A percentile compares a stretch with the other conserved stretches of the same genome.
phyloP scores from a whole-genome alignment of 2,888 invertebrate genomes.

The Troides aeacus region DNA sequence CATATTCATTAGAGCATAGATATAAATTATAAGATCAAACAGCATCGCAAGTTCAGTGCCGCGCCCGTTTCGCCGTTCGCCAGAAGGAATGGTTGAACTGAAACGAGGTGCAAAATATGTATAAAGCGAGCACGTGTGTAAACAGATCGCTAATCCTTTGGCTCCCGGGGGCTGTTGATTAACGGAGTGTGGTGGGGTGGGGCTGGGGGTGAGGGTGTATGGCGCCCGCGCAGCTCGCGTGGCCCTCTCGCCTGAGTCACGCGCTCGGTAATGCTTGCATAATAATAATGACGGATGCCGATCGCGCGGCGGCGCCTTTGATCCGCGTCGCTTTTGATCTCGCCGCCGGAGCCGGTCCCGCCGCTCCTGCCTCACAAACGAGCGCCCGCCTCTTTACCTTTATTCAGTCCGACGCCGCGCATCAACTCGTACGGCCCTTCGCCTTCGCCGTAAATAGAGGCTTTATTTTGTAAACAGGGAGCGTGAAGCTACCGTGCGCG shows the following conservation, averaged over 20 bases:
- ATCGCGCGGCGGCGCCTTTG: constrained; percentile 80
- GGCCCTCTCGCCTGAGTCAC: constrained; percentile 78
- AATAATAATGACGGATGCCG: constrained; percentile 81
- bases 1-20: constrained; percentile 19
- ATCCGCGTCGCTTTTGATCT: constrained; percentile 77
- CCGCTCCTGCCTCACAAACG: constrained; percentile 76
- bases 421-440: constrained; percentile 69
- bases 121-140: constrained; percentile 42
- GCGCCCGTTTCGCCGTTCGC: constrained; percentile 36
- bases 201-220: constrained; percentile 24
- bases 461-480: constrained; percentile 78
- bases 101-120: constrained; percentile 53
- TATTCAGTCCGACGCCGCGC: constrained; percentile 77
- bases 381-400: constrained; percentile 71
- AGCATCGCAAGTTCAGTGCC: constrained; percentile 21
- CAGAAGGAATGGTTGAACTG: constrained; percentile 46
- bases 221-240: constrained; percentile 77
- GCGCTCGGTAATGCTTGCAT: constrained; percentile 80
- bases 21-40: constrained; percentile 30
- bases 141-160: constrained; percentile 41
- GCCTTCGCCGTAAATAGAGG: constrained; percentile 77
- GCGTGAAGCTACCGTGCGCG: constrained; percentile 50
- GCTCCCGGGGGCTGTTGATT: constrained; percentile 33
- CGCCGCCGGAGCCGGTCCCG: constrained; percentile 75
- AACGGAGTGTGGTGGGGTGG: constrained; percentile 37